Evolutionary conservation across 2,113 vertebrate species (phyloP).

Genomic region (Bothrops jararaca): DNA sequence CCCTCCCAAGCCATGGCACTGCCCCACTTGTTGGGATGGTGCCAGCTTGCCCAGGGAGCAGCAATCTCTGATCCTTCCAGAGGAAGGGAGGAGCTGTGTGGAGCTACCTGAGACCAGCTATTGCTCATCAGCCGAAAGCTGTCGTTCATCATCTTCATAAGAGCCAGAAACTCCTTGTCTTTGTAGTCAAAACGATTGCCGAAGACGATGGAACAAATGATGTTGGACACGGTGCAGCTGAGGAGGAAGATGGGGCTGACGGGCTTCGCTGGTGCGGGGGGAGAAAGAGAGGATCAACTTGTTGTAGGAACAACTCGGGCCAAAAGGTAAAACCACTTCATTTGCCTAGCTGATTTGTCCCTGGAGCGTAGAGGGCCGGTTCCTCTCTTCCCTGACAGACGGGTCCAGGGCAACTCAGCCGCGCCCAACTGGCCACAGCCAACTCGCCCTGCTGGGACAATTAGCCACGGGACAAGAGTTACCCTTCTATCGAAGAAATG

Average conservation of each 20-base stretch:
- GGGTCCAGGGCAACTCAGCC: too few relatives aligned
- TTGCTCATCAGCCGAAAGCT: constrained; percentile 1
- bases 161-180: constrained; percentile 13
- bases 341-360: not conserved
- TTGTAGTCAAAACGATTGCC: constrained; percentile 33
- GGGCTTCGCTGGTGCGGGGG: not conserved
- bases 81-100: not conserved
- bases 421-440: too few relatives aligned
- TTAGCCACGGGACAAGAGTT: too few relatives aligned
- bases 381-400: not conserved
- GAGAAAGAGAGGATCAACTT: not conserved
- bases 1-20: not conserved
- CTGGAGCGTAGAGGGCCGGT: not conserved
- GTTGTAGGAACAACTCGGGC: too few relatives aligned
- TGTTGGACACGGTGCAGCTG: constrained; percentile 24
- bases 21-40: not conserved
- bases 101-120: constrained; percentile 30
- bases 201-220: constrained; percentile 50
- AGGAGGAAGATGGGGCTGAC: constrained; percentile 25
- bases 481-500: too few relatives aligned
- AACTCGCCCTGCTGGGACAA: too few relatives aligned
- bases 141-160: constrained; percentile 31
- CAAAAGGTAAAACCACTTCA: too few relatives aligned
- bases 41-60: not conserved
- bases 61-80: not conserved